Conservation (phyloP, 92 coral and sea anemone species). For the Diadumene lineata region DNA sequence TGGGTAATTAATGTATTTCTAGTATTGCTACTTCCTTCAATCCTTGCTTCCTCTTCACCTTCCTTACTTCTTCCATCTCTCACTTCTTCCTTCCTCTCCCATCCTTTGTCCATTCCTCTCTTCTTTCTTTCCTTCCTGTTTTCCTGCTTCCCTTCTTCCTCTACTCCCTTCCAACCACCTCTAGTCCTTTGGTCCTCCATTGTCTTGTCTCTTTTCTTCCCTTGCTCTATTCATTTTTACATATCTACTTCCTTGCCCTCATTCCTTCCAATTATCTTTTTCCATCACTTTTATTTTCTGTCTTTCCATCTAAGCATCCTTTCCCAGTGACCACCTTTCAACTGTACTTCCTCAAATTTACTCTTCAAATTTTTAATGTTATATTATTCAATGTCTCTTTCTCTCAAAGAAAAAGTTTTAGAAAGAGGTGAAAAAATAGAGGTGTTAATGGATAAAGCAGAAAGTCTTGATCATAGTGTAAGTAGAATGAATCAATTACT, state of each 20-base stretch:
- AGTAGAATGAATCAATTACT: conserved; percentile 23
- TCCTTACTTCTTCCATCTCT: not conserved
- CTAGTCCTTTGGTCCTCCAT: not conserved
- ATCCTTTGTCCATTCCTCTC: not conserved
- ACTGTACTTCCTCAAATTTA: too few species aligned
- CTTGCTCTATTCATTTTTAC: not conserved
- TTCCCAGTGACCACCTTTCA: not conserved
- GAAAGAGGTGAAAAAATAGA: conserved; percentile 97
- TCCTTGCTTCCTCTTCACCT: not conserved
- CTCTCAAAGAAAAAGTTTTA: conserved; percentile 79
- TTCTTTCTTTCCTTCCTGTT: not conserved
- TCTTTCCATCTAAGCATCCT: too few species aligned
- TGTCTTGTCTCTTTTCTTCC: not conserved
- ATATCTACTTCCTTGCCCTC: too few species aligned
- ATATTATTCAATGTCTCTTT: too few species aligned
- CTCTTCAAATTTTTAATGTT: too few species aligned
- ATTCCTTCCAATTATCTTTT: too few species aligned
- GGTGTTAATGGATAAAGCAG: conserved; percentile 87
- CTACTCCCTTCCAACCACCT: not conserved
- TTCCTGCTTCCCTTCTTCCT: not conserved
- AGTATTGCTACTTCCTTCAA: too few species aligned
- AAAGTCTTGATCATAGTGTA: conserved; percentile 86
- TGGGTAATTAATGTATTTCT: too few species aligned
- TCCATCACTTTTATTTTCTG: not conserved
- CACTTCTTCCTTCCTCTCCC: not conserved